Percentiles rank a stretch among this genome's conserved stretches.
These are phyloP conservation scores for Cheilosia grossa DNA, from an alignment of 2,888 invertebrate species.

Conservation along the genomic window DNA sequence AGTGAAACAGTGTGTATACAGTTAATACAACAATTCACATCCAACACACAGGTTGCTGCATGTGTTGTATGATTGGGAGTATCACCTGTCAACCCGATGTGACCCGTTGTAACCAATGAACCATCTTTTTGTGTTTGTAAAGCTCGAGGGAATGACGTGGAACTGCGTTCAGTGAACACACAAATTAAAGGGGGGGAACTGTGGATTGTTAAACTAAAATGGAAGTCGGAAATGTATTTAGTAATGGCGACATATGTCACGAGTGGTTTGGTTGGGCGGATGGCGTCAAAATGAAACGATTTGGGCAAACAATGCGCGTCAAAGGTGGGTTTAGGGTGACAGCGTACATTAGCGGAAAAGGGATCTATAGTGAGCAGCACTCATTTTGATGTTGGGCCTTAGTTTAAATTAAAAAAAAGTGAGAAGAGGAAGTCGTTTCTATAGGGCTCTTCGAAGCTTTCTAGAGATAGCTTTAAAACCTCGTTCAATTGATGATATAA, in stretches of 20 bases:
- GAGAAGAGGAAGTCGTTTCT: no score
- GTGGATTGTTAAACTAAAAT: conserved; percentile 41
- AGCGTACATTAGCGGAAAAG: no score
- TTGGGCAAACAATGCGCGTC: background rate
- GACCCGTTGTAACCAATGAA: conserved; percentile 39
- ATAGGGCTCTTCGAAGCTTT: no score
- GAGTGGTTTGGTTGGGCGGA: background rate
- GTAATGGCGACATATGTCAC: conserved; percentile 35
- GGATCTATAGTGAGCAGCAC: no score
- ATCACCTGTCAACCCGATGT: conserved; percentile 47
- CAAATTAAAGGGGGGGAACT: conserved; percentile 9
- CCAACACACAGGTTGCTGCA: conserved; percentile 38
- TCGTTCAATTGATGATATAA: no score
- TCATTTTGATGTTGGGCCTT: no score
- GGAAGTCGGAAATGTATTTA: conserved; percentile 30
- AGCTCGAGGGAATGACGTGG: conserved; percentile 25
- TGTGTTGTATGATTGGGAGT: conserved; percentile 18
- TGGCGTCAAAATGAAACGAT: background rate
- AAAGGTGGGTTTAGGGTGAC: background rate
- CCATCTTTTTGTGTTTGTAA: conserved; percentile 3
- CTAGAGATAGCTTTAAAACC: no score
- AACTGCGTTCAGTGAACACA: conserved; percentile 32
- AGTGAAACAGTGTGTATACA: conserved; percentile 38
- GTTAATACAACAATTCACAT: conserved; percentile 34
- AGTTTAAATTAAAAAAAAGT: no score